Percentiles rank a stretch among this genome's conserved stretches.
Evolutionary conservation across 2,113 vertebrate genomes (phyloP).

Genomic region (Eonycteris spelaea): DNA sequence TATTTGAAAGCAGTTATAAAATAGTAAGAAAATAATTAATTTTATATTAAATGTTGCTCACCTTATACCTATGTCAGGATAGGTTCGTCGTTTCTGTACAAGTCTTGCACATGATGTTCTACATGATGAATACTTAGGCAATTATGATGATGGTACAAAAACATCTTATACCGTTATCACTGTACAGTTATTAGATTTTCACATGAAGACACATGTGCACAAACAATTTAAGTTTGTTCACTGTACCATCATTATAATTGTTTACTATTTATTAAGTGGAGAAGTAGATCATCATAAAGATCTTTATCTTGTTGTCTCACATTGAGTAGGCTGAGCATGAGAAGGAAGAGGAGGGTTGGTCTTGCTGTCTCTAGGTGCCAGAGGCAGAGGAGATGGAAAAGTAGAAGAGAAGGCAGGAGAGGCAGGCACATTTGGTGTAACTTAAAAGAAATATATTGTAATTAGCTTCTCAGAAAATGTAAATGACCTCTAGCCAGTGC

Average conservation of each 20-base stretch:
- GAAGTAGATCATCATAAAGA: background rate
- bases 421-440: background rate
- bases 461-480: background rate
- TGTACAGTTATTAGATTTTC: background rate
- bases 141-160: background rate
- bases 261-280: background rate
- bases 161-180: background rate
- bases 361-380: background rate
- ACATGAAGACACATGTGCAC: background rate
- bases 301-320: background rate
- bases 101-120: background rate
- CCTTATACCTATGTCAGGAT: background rate
- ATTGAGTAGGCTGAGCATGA: background rate
- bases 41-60: background rate
- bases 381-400: background rate
- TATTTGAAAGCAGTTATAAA: background rate
- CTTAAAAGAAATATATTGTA: background rate
- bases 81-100: background rate
- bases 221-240: background rate
- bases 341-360: background rate
- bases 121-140: background rate
- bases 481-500: background rate
- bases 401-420: background rate
- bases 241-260: background rate
- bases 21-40: background rate